Conservation (phyloP, 2,113 vertebrate genomes). For the Ceyx cyanopectus region DNA sequence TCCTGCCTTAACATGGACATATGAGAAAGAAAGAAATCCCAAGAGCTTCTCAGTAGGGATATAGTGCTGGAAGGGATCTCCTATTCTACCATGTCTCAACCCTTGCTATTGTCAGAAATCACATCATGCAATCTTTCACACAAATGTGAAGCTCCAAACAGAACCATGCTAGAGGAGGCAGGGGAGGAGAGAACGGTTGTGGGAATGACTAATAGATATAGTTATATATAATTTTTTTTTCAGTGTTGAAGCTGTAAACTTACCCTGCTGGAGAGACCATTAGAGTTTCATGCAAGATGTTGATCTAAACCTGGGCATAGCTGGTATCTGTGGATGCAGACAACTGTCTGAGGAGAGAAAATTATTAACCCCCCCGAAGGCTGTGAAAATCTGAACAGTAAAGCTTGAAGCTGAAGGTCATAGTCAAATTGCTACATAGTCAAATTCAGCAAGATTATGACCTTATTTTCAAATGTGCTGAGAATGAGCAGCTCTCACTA, state of each 20-base stretch:
- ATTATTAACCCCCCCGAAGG: fast-evolving
- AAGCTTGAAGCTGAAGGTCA: background rate
- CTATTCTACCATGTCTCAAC: slow-evolving; percentile 11
- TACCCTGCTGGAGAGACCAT: background rate
- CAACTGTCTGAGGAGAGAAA: background rate
- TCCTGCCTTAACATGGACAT: slow-evolving; percentile 18
- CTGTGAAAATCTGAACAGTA: background rate
- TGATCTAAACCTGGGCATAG: background rate
- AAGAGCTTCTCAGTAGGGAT: slow-evolving; percentile 9
- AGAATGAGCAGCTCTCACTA: background rate
- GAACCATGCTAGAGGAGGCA: background rate
- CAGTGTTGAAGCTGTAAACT: background rate
- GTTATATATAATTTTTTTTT: background rate
- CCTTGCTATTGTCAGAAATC: slow-evolving; percentile 52
- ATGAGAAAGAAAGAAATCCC: slow-evolving; percentile 42
- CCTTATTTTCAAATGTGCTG: background rate
- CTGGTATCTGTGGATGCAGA: background rate
- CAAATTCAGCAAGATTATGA: background rate
- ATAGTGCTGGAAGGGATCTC: slow-evolving; percentile 21
- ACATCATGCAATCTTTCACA: slow-evolving; percentile 16
- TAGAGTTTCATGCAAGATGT: background rate
- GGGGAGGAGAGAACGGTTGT: background rate
- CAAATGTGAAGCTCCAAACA: background rate
- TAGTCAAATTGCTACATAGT: background rate
- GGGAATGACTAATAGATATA: background rate